Percentiles rank a stretch among this genome's conserved stretches.
These are phyloP conservation scores for Artemia sinica DNA, from an alignment of 2,888 invertebrate genomes.

Conservation along the genomic window DNA sequence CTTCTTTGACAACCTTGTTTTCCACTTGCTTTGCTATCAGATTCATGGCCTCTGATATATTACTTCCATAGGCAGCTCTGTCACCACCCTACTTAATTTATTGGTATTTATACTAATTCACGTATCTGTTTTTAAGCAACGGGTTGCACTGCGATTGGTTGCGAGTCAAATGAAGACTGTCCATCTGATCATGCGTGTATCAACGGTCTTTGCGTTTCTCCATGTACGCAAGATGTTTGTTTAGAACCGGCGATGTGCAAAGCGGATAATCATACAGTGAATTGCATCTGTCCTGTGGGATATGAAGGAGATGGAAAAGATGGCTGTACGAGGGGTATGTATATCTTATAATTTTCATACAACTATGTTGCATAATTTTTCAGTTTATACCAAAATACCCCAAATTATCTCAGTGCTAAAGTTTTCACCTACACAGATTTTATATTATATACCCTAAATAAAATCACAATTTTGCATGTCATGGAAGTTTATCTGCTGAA, in stretches of 20 bases:
- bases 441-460: too few species aligned
- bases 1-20: too few species aligned
- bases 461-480: too few species aligned
- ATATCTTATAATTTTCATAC: background rate
- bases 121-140: slow-evolving; percentile 21
- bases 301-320: slow-evolving; percentile 39
- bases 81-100: too few species aligned
- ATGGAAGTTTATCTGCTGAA: too few species aligned
- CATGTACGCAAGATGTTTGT: slow-evolving; percentile 61
- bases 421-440: too few species aligned
- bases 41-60: too few species aligned
- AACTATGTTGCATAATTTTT: background rate
- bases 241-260: slow-evolving; percentile 58
- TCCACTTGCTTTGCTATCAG: too few species aligned
- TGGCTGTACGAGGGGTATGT: slow-evolving; percentile 28
- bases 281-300: slow-evolving; percentile 65
- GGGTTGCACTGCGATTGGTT: slow-evolving; percentile 43
- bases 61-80: too few species aligned
- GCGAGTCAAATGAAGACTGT: slow-evolving; percentile 69
- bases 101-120: too few species aligned
- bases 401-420: too few species aligned
- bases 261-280: slow-evolving; percentile 59
- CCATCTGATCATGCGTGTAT: slow-evolving; percentile 66
- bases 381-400: too few species aligned
- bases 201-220: slow-evolving; percentile 66